Base-by-base conservation (phyloP, 2,113 vertebrate species). In the Excalfactoria chinensis region DNA sequence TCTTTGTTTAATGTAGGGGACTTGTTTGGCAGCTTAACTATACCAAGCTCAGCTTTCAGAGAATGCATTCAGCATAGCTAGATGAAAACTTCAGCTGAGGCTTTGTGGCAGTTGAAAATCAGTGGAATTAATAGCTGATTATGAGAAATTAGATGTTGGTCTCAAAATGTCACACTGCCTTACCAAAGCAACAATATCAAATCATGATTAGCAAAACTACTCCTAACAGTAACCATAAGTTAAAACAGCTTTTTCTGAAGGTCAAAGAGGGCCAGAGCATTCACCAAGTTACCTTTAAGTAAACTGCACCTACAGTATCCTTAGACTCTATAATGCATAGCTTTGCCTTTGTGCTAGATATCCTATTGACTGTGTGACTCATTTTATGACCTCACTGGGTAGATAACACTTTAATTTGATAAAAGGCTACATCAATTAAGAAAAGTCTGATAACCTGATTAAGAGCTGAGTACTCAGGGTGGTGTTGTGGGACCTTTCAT, bases 281-380 rank as follows among this genome's bases (percentile, higher is more conserved):
- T 67, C 53, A 53, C 25, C 14, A 21, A 21, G 32, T 58, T 91
- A 30, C 56, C 40, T 92, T 77, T 68, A 74, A 91, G 93, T 77
- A 83, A 92, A 89, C 51, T 89, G 74, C 79, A 68, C 20, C 75
- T 55, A 46, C 77, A 66, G 5, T 86, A 74, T 90, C 78, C 90
- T 79, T 53, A 53, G 84, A 53, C 41, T 51, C 51, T 71, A 9
- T 58, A 93, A 48, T 68, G 44, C 63, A 83, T n/a, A 76, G 69
- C 62, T 60, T 49, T 0, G 46, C 78, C 73, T 87, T 89, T 92
- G 84, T 94, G 83, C 74, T 84, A 68, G 71, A 46, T 83, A 87
- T 86, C 89, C 86, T 96, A 88, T 94, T 96, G 91, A 93, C 91
- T 70, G 51, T 5, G 66, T 97, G 93, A 96, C 88, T 97, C 95